A percentile compares a stretch with the other conserved stretches of the same genome.
Evolutionary conservation across 2,888 invertebrate species (phyloP).

Genomic region (Phortica magna): DNA sequence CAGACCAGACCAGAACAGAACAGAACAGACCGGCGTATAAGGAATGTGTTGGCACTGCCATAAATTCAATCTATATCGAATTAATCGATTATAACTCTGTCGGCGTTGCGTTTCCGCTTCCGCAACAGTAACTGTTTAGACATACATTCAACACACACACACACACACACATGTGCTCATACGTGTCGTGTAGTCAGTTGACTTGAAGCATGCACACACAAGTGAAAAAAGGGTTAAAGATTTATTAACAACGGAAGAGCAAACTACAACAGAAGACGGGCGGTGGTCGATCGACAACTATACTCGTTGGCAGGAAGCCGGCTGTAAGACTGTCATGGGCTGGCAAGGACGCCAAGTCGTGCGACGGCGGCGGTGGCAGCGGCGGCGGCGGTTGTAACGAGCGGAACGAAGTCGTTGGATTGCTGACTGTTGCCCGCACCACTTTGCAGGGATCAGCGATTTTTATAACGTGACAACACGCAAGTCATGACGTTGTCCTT

Average conservation of each 20-base stretch:
- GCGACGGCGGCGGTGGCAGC: constrained; percentile 28
- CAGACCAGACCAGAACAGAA: too few relatives aligned
- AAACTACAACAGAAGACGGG: background rate
- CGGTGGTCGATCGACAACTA: background rate
- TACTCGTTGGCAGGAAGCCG: background rate
- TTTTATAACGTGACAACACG: constrained; percentile 79
- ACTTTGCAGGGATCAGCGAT: constrained; percentile 66
- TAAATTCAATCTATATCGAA: constrained; percentile 78
- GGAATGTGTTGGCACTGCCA: constrained; percentile 69
- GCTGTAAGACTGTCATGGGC: background rate
- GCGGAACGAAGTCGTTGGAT: constrained; percentile 61
- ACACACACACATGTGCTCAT: constrained; percentile 41
- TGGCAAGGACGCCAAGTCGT: background rate
- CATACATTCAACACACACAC: constrained; percentile 47
- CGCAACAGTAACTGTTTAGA: constrained; percentile 69
- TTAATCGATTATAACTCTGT: constrained; percentile 77
- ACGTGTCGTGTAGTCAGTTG: background rate
- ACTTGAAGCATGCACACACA: background rate
- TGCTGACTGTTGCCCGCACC: constrained; percentile 34
- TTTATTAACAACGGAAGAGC: constrained; percentile 69
- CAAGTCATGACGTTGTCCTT: constrained; percentile 62
- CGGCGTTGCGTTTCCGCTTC: constrained; percentile 76
- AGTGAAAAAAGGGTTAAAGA: constrained; percentile 72
- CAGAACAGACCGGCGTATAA: background rate
- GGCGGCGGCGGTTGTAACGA: constrained; percentile 65